Percentiles rank a stretch among this genome's conserved stretches.
These are phyloP conservation scores for Norana najaformis DNA, from an alignment of 2,888 invertebrate genomes.

Conservation along the genomic window DNA sequence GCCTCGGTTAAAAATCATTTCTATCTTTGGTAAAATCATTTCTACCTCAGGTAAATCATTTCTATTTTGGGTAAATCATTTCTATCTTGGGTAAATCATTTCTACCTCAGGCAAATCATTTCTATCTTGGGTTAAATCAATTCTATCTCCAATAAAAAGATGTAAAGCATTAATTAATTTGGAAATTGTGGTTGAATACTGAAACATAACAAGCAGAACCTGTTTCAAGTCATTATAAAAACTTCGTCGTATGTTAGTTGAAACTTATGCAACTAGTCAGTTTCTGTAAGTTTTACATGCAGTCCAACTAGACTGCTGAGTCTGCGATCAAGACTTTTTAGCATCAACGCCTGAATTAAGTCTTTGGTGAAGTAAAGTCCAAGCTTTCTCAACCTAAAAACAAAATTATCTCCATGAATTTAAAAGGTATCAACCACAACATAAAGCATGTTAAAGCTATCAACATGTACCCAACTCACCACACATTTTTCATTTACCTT, in stretches of 20 bases:
- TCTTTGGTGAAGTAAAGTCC: slow-evolving; percentile 37
- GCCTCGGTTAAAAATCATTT: background rate
- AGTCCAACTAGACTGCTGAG: background rate
- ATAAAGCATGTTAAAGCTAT: background rate
- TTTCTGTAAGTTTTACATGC: background rate
- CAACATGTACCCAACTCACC: background rate
- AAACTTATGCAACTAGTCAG: background rate
- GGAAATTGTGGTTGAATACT: background rate
- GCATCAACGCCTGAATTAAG: background rate
- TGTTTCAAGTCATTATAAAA: background rate
- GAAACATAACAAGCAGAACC: background rate
- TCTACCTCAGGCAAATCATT: background rate
- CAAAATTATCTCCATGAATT: background rate
- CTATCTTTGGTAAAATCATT: background rate
- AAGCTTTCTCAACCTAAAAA: slow-evolving; percentile 43
- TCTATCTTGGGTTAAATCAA: background rate
- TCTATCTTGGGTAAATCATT: background rate
- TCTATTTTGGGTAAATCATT: too few relatives aligned
- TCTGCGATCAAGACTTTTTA: background rate
- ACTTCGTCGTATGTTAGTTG: background rate
- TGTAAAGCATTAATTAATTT: background rate
- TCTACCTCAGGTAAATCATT: too few relatives aligned
- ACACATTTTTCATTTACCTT: background rate
- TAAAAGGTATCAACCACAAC: background rate
- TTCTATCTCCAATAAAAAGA: background rate